phyloP scores from a whole-genome alignment of 30 jellyfish, hydroid and myxozoan genomes.

The Turritopsis rubra region DNA sequence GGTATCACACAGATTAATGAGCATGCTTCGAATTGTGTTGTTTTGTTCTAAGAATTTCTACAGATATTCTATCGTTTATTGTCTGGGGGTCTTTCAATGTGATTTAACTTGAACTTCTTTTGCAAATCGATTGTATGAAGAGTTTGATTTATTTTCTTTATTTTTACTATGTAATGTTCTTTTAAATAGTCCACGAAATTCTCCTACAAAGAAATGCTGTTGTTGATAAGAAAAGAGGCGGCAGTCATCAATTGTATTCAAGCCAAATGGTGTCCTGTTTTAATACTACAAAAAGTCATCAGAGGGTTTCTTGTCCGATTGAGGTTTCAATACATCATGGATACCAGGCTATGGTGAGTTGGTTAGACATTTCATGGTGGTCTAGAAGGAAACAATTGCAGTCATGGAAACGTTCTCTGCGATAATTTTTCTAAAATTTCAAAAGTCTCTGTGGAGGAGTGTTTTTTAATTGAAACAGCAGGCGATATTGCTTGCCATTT shows the following conservation, averaged over 20 bases:
- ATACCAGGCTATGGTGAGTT: conserved; percentile 68
- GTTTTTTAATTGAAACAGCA: no score
- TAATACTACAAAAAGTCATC: conserved; percentile 54
- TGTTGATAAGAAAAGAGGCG: background rate
- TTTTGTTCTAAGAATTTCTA: no score
- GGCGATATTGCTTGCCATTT: no score
- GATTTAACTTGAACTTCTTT: background rate
- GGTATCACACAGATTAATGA: no score
- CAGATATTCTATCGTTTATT: no score
- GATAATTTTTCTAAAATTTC: no score
- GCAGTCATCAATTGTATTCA: conserved; percentile 49
- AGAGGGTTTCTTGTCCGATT: conserved; percentile 63
- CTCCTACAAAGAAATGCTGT: background rate
- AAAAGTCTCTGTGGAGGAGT: no score
- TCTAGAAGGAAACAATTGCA: no score
- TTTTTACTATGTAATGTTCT: background rate
- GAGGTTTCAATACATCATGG: conserved; percentile 39
- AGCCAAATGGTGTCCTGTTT: conserved; percentile 72
- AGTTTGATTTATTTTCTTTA: background rate
- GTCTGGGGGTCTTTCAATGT: no score
- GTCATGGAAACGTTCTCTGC: background rate
- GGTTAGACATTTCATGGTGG: background rate
- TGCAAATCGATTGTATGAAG: background rate
- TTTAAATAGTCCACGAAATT: background rate
- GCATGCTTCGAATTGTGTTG: no score